phyloP scores from a whole-genome alignment of 2,113 vertebrate species.

The Electrona antarctica region DNA sequence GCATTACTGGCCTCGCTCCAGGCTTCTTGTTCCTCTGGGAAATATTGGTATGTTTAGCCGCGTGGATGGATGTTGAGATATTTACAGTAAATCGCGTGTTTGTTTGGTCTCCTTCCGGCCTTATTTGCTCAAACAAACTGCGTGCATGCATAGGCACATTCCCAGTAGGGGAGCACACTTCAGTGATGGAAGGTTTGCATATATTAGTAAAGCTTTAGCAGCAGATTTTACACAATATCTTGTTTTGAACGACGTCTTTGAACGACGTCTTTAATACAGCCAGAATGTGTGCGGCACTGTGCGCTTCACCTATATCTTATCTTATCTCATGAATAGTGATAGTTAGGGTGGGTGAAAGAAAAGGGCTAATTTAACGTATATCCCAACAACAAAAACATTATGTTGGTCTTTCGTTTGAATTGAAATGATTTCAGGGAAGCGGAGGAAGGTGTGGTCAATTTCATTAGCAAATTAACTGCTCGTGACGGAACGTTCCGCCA shows the following conservation, averaged over 20 bases:
- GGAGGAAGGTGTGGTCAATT: background rate
- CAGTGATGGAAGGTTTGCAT: background rate
- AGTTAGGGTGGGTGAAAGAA: background rate
- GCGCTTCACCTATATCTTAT: background rate
- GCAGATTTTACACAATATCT: too few relatives aligned
- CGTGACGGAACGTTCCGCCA: too few relatives aligned
- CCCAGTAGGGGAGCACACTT: background rate
- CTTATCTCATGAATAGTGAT: background rate
- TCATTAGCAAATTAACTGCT: background rate
- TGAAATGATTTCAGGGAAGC: too few relatives aligned
- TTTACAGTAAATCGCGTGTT: conserved; percentile 19
- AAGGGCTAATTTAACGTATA: too few relatives aligned
- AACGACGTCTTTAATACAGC: too few relatives aligned
- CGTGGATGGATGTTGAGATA: conserved; percentile 19
- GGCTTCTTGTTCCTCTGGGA: conserved; percentile 39
- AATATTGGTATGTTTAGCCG: conserved; percentile 15
- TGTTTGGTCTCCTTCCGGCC: background rate
- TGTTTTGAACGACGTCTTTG: too few relatives aligned
- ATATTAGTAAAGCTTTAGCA: background rate
- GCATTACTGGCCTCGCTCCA: conserved; percentile 33
- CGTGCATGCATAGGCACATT: background rate
- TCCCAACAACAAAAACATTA: too few relatives aligned
- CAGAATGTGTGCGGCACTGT: background rate
- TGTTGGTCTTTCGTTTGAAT: too few relatives aligned
- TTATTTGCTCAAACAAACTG: background rate